Evolutionary conservation across 2,113 vertebrate species (phyloP).

Genomic region (Lutjanus erythropterus): DNA sequence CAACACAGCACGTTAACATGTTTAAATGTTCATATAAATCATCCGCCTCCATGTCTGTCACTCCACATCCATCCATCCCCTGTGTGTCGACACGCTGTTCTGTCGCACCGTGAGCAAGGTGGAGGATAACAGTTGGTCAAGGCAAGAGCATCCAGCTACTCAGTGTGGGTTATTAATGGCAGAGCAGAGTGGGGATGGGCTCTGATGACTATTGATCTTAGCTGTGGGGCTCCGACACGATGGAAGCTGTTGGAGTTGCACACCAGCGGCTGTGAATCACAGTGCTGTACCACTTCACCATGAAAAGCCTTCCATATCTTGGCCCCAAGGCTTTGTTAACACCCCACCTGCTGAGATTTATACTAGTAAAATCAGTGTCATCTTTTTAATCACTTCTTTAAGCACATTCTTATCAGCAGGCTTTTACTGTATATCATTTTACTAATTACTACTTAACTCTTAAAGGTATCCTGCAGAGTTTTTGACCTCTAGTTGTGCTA

Average conservation of each 20-base stretch:
- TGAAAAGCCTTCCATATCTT: conserved; percentile 45
- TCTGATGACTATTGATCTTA: conserved; percentile 77
- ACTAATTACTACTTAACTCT: background rate
- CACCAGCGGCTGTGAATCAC: conserved; percentile 54
- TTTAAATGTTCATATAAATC: conserved; percentile 32
- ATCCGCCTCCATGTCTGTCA: conserved; percentile 8
- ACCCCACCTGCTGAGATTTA: conserved; percentile 34
- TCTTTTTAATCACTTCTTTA: conserved; percentile 36
- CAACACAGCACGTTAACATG: conserved; percentile 7
- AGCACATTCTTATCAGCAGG: conserved; percentile 5
- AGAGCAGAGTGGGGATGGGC: conserved; percentile 55
- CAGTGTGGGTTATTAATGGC: conserved; percentile 73
- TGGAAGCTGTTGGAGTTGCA: conserved; percentile 49
- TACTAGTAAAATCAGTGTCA: conserved; percentile 18
- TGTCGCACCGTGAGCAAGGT: conserved; percentile 38
- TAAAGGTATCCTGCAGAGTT: background rate
- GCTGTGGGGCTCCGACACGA: conserved; percentile 42
- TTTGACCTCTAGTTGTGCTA: background rate
- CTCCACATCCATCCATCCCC: conserved; percentile 17
- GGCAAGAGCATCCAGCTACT: conserved; percentile 55
- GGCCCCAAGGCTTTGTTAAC: conserved; percentile 42
- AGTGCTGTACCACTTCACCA: conserved; percentile 43
- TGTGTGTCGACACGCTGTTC: conserved; percentile 35
- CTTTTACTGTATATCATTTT: background rate
- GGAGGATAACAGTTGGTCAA: conserved; percentile 73